A percentile compares a stretch with the other conserved stretches of the same genome.
Conservation (phyloP, 2,797 vertebrate genomes). For the Clamator glandarius region DNA sequence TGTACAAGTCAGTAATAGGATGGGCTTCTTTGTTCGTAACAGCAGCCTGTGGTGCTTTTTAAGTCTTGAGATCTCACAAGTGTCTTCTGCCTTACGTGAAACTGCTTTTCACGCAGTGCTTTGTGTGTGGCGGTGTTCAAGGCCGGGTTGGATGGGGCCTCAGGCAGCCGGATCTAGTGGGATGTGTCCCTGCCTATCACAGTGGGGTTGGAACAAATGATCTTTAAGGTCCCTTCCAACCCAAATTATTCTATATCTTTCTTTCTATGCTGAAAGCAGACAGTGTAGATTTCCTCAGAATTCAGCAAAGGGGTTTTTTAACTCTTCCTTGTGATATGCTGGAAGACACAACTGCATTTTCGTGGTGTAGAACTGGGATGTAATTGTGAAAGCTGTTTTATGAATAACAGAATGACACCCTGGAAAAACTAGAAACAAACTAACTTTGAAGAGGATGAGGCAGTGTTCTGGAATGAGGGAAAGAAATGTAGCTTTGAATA, state of each 20-base stretch:
- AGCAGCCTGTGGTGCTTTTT: neutral
- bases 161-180: too few relatives aligned
- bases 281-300: neutral
- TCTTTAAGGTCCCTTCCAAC: too few relatives aligned
- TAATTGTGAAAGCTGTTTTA: neutral
- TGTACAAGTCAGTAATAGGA: neutral
- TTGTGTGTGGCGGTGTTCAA: too few relatives aligned
- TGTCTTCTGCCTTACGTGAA: neutral
- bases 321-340: neutral
- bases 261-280: neutral
- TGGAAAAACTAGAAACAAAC: neutral
- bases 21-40: neutral
- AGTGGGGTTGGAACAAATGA: too few relatives aligned
- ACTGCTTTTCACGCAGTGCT: neutral
- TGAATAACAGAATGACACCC: neutral
- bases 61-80: neutral
- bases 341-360: neutral
- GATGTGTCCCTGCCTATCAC: too few relatives aligned
- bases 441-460: neutral
- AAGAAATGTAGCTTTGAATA: neutral
- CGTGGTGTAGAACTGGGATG: neutral
- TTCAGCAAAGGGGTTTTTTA: neutral
- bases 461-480: neutral
- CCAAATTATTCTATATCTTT: neutral
- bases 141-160: too few relatives aligned